phyloP scores from a whole-genome alignment of 2,888 invertebrate genomes.

The Zootermopsis nevadensis region DNA sequence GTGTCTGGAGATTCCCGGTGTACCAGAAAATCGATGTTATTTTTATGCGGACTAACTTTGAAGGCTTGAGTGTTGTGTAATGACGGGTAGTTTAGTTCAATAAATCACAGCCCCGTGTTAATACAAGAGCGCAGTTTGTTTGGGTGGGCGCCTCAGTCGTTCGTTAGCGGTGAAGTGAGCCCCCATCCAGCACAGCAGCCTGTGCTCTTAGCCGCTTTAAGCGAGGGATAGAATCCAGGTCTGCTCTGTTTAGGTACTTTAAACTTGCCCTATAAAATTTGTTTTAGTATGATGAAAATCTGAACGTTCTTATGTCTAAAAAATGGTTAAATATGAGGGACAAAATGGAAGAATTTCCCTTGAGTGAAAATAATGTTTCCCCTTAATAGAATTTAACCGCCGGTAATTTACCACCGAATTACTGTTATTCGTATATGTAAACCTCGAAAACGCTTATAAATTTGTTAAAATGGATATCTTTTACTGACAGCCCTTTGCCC shows the following conservation, averaged over 20 bases:
- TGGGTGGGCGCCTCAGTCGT: background rate
- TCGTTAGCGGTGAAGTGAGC: background rate
- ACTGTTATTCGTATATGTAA: too few species aligned
- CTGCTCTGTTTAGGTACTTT: background rate
- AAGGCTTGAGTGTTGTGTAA: background rate
- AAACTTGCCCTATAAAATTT: background rate
- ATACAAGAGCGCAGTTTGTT: conserved; percentile 10
- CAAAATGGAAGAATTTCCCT: too few species aligned
- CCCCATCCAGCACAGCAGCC: background rate
- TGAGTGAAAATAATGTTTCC: too few species aligned
- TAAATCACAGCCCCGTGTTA: background rate
- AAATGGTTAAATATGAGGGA: background rate
- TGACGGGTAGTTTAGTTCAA: background rate
- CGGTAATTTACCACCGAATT: too few species aligned
- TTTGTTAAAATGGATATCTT: too few species aligned
- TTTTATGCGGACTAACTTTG: conserved; percentile 4
- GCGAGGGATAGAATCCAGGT: too few species aligned
- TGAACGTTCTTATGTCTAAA: background rate
- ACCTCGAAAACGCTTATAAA: too few species aligned
- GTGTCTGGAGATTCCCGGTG: too few species aligned
- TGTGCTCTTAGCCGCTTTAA: background rate
- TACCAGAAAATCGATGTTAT: background rate
- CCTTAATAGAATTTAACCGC: too few species aligned
- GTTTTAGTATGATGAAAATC: background rate
- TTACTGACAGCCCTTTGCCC: too few species aligned